Conservation (phyloP, 2,888 invertebrate species). For the Dastarcus helophoroides region DNA sequence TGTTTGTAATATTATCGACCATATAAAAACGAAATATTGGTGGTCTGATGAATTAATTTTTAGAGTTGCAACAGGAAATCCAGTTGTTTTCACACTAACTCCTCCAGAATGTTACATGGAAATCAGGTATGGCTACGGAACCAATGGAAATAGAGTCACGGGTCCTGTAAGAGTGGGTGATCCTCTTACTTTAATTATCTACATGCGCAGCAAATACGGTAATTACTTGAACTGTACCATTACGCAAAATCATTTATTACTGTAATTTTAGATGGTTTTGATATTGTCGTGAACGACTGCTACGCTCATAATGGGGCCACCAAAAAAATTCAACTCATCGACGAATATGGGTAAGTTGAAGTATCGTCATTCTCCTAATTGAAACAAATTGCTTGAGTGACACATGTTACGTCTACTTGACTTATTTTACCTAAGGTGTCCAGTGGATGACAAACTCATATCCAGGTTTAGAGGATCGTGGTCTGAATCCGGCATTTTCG, state of each 20-base stretch:
- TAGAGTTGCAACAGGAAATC: conserved; percentile 89
- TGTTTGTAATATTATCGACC: too few species aligned
- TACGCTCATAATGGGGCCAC: conserved; percentile 89
- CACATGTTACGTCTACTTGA: neutral
- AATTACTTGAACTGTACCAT: conserved; percentile 21
- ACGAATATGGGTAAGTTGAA: conserved; percentile 67
- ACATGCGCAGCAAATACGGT: conserved; percentile 93
- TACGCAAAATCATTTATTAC: neutral
- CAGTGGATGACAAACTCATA: conserved; percentile 85
- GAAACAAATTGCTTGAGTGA: conserved; percentile 1
- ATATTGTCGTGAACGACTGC: conserved; percentile 89
- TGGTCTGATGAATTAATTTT: conserved; percentile 21
- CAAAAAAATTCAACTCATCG: conserved; percentile 82
- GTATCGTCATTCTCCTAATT: conserved; percentile 4
- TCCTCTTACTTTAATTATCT: conserved; percentile 82
- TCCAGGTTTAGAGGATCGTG: conserved; percentile 88
- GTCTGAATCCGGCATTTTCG: conserved; percentile 81
- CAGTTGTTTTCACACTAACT: conserved; percentile 83
- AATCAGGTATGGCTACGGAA: conserved; percentile 83
- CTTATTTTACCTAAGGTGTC: conserved; percentile 53
- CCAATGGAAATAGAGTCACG: conserved; percentile 70
- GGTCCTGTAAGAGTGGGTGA: conserved; percentile 89
- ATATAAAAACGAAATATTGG: too few species aligned
- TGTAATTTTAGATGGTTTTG: conserved; percentile 72
- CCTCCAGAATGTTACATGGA: conserved; percentile 96